Conservation (phyloP, 2,797 vertebrate species). For the Pangasius sanitwongsei region DNA sequence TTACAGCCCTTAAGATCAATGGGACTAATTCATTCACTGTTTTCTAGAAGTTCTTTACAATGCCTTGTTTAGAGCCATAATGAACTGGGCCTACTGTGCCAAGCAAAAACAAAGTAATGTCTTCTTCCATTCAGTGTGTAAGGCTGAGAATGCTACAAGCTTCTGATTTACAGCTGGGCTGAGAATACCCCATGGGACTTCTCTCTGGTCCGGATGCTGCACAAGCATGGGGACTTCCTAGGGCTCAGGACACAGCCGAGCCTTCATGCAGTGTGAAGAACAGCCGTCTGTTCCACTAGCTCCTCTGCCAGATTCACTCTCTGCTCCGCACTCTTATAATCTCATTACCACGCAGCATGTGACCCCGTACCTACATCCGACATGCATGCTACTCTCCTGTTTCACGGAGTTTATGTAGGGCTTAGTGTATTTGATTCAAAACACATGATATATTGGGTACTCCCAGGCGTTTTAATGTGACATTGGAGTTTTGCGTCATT, state of each 20-base stretch:
- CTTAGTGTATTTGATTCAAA: constrained; percentile 49
- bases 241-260: constrained; percentile 37
- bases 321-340: constrained; percentile 30
- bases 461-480: constrained; percentile 32
- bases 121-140: constrained; percentile 13
- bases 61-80: neutral
- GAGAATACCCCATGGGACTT: constrained; percentile 60
- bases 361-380: constrained; percentile 43
- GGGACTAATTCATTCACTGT: neutral
- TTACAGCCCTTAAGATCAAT: neutral
- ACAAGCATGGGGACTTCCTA: constrained; percentile 72
- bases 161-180: constrained; percentile 72
- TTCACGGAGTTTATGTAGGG: constrained; percentile 31
- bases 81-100: neutral
- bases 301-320: constrained; percentile 29
- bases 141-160: constrained; percentile 42
- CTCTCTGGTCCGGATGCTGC: constrained; percentile 75
- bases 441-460: constrained; percentile 51
- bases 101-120: neutral
- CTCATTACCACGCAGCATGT: constrained; percentile 48
- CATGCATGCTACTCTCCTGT: constrained; percentile 27
- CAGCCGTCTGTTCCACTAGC: constrained; percentile 31
- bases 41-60: neutral
- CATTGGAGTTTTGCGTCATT: constrained; percentile 38
- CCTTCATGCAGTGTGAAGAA: constrained; percentile 27